Base-by-base conservation (phyloP, 1,140 invertebrate genomes). In the Tetramorium parvispinum region DNA sequence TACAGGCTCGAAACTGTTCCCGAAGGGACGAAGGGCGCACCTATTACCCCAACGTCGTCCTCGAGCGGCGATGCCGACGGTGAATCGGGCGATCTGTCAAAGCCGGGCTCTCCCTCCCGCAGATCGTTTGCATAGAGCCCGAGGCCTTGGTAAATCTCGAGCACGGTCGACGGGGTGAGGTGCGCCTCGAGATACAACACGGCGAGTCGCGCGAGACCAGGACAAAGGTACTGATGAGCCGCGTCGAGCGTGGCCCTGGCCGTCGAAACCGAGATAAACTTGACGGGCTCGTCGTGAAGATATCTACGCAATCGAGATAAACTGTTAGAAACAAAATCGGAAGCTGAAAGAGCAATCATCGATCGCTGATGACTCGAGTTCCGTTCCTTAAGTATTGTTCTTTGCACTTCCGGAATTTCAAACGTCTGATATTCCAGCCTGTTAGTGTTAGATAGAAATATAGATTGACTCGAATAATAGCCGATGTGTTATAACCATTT, bases 141-240 rank as follows among this genome's bases (percentile, higher is more conserved):
- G 1, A 96, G 91, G 16, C 95, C 94, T 18, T 95, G 94, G 66
- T 96, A 95, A 63, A 96, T 95, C 49, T 94, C 88, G 0, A 96
- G 93, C 2, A 96, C 96, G n/a, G 95, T 96, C 1, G 91, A 89
- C 0, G 93, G 78, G 3, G 90, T 95, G 0, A 96, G 85, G 82
- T 96, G 95, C 2, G 90, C 88, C 21, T 96, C 96, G 2, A 97
- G 94, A 73, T 96, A 97, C 10, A 95, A 93, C 3, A 97, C 96
- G 76, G 97, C 97, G 13, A 96, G 92, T 65, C 95, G 94, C 18
- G 96, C 96, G 11, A 97, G 94, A 46, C 95, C 96, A 2, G 96
- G 95, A 79, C 97, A 97, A 5, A 97, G 93, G 88, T 97, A 97
- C 85, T 97, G 96, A 89, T 97, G 96, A 7, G 97, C 96, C 1